Evolutionary conservation across 2,888 invertebrate species (phyloP).

Genomic region (Caenorhabditis macrosperma): DNA sequence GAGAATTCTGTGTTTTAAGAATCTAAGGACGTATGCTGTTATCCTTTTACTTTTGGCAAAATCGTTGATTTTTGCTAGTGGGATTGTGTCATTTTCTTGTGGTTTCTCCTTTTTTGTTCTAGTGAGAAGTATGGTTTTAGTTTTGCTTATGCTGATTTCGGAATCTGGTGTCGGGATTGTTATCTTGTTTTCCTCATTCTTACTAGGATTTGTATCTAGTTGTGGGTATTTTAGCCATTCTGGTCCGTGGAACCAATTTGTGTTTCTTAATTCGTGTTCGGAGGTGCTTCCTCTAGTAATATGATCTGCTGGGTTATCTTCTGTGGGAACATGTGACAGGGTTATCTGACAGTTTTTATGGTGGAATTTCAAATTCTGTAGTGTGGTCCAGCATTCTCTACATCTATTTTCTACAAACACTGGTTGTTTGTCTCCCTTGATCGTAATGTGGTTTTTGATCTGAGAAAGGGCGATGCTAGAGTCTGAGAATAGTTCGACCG

Average conservation of each 20-base stretch:
- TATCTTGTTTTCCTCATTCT: no score
- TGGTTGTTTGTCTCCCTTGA: no score
- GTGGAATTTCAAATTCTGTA: background rate
- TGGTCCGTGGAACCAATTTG: conserved; percentile 18
- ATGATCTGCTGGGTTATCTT: conserved; percentile 17
- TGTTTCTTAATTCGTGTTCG: background rate
- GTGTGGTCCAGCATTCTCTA: background rate
- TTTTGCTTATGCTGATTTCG: no score
- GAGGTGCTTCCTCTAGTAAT: conserved; percentile 6
- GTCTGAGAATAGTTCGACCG: no score
- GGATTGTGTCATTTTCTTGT: background rate
- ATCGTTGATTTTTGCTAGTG: background rate
- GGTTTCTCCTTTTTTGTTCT: no score
- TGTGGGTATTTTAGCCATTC: background rate
- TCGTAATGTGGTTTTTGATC: no score
- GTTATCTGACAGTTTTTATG: background rate
- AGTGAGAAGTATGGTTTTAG: no score
- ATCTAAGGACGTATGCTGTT: background rate
- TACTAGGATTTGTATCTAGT: background rate
- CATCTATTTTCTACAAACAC: conserved; percentile 13
- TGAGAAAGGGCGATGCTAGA: no score
- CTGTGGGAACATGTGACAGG: background rate
- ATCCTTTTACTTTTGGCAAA: background rate
- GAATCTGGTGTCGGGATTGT: no score
- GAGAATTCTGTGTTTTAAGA: background rate